phyloP scores from a whole-genome alignment of 2,797 vertebrate genomes.

The Poecilia velifera region DNA sequence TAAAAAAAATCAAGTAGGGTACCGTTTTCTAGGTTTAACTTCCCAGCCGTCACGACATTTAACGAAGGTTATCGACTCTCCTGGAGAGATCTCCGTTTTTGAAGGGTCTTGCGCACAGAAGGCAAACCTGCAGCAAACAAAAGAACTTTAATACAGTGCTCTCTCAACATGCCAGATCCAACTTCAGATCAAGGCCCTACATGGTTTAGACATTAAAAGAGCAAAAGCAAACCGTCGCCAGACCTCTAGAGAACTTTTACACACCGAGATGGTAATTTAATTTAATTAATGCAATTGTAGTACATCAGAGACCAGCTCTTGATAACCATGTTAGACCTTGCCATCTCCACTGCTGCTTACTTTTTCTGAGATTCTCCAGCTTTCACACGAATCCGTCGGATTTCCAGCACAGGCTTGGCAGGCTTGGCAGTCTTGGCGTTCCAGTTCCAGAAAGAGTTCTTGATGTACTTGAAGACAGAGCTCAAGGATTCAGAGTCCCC shows the following conservation, averaged over 20 bases:
- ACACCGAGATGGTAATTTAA: background rate
- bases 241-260: background rate
- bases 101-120: constrained; percentile 87
- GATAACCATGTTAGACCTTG: background rate
- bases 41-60: constrained; percentile 92
- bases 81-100: constrained; percentile 85
- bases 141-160: background rate
- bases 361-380: constrained; percentile 92
- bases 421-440: constrained; percentile 43
- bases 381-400: constrained; percentile 92
- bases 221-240: background rate
- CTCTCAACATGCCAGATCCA: background rate
- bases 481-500: constrained; percentile 80
- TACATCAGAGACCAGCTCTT: background rate
- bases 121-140: constrained; percentile 79
- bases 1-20: constrained; percentile 13
- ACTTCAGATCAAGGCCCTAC: no score
- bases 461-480: constrained; percentile 84
- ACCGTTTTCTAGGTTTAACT: constrained; percentile 87
- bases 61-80: constrained; percentile 84
- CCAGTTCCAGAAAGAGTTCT: constrained; percentile 76
- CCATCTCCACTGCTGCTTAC: constrained; percentile 73
- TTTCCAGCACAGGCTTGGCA: constrained; percentile 78
- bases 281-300: background rate
- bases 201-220: background rate